Percentiles rank a stretch among this genome's conserved stretches.
Conservation (phyloP, 2,797 vertebrate species). For the Epinephelus malabaricus region DNA sequence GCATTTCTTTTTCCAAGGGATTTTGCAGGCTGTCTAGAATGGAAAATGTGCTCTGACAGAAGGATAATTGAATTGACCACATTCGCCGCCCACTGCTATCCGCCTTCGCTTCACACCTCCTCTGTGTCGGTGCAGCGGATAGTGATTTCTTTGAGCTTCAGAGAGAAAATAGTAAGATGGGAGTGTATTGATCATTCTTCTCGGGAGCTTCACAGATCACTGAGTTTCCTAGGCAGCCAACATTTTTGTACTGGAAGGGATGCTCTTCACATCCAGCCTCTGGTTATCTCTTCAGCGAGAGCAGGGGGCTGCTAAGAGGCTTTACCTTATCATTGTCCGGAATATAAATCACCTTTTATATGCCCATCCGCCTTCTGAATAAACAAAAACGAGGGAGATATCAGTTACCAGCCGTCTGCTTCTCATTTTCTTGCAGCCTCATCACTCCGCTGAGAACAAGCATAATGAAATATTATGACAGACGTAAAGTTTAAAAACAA, state of each 20-base stretch:
- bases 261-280: constrained; percentile 60
- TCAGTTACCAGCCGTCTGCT: constrained; percentile 9
- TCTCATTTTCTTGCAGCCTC: constrained; percentile 35
- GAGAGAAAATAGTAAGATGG: constrained; percentile 79
- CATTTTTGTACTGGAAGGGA: constrained; percentile 53
- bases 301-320: constrained; percentile 56
- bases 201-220: constrained; percentile 72
- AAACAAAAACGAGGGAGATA: constrained; percentile 58
- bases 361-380: constrained; percentile 47
- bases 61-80: constrained; percentile 81
- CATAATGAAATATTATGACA: constrained; percentile 43
- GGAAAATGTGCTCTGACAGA: constrained; percentile 71
- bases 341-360: constrained; percentile 75
- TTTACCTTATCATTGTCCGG: constrained; percentile 74
- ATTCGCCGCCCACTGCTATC: constrained; percentile 62
- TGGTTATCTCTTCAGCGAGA: constrained; percentile 68
- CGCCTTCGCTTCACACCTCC: constrained; percentile 66
- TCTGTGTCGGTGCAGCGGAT: constrained; percentile 60
- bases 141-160: constrained; percentile 77
- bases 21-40: constrained; percentile 51
- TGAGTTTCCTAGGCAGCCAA: constrained; percentile 69
- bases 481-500: constrained; percentile 27
- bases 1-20: constrained; percentile 1
- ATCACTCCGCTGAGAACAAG: constrained; percentile 23
- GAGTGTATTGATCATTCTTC: constrained; percentile 80